These are phyloP conservation scores for Myripristis jacobus DNA, from an alignment of 2,797 vertebrate genomes.

Conservation along the genomic window DNA sequence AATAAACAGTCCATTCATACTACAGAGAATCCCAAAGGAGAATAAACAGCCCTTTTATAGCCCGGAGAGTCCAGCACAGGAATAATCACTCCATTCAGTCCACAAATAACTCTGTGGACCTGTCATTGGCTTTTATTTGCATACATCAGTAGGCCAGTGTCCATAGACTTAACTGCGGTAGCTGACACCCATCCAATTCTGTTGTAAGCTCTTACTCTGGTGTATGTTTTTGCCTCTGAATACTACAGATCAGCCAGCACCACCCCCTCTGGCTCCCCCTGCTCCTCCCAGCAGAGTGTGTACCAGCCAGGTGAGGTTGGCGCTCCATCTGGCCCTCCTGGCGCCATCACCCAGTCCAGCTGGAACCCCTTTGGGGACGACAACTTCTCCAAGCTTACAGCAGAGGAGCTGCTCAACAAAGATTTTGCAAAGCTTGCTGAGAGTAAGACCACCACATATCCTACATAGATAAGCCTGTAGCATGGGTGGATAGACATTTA, in stretches of 20 bases:
- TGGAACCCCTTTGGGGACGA: conserved; percentile 99
- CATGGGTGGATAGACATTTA: background rate
- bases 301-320: conserved; percentile 84
- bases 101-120: conserved; percentile 58
- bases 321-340: conserved; percentile 72
- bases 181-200: conserved; percentile 26
- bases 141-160: conserved; percentile 40
- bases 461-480: background rate
- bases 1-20: conserved; percentile 73
- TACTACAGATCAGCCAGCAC: conserved; percentile 93
- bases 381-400: conserved; percentile 98
- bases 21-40: conserved; percentile 41
- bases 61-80: conserved; percentile 33
- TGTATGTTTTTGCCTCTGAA: conserved; percentile 40
- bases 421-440: conserved; percentile 96
- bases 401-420: conserved; percentile 98
- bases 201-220: background rate
- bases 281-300: conserved; percentile 96
- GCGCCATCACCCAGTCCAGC: conserved; percentile 79
- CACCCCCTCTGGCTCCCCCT: conserved; percentile 96
- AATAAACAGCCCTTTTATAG: conserved; percentile 65
- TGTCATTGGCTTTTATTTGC: conserved; percentile 28
- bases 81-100: conserved; percentile 62
- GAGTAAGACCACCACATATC: conserved; percentile 74
- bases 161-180: background rate